A percentile compares a stretch with the other conserved stretches of the same genome.
phyloP scores from a whole-genome alignment of 2,888 invertebrate species.

The Eristalis arbustorum region DNA sequence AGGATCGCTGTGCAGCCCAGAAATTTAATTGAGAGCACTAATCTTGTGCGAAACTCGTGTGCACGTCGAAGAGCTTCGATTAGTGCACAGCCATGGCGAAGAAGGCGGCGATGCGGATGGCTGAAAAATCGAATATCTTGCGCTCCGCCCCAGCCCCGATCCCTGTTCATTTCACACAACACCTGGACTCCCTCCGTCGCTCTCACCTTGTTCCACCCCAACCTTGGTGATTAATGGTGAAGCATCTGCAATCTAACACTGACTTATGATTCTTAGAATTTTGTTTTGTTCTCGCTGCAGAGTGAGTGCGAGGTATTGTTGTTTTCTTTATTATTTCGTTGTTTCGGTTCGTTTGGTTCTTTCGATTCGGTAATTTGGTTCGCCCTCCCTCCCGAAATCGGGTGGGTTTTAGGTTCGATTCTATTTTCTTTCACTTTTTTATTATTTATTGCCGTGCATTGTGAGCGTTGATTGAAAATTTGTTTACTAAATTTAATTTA shows the following conservation, averaged over 20 bases:
- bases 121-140: constrained; percentile 22
- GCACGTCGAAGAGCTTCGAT: constrained; percentile 54
- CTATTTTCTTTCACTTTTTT: background rate
- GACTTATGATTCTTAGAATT: constrained; percentile 56
- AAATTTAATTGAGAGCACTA: constrained; percentile 78
- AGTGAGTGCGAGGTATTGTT: background rate
- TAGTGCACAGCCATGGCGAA: constrained; percentile 14
- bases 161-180: background rate
- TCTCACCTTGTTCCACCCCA: background rate
- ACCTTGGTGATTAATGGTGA: constrained; percentile 69
- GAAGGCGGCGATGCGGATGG: background rate
- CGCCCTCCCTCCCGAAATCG: background rate
- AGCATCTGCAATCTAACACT: constrained; percentile 64
- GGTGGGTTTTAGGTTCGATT: background rate
- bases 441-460: constrained; percentile 38
- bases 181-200: constrained; percentile 8
- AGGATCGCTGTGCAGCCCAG: constrained; percentile 38
- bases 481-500: constrained; percentile 20
- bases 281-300: constrained; percentile 12
- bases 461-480: constrained; percentile 61
- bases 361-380: constrained; percentile 8
- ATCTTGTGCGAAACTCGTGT: constrained; percentile 77
- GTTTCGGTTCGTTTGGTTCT: constrained; percentile 23
- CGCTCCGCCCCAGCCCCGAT: constrained; percentile 19
- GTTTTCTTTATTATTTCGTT: constrained; percentile 44